A percentile compares a stretch with the other conserved stretches of the same genome.
These are phyloP conservation scores for Mus caroli DNA, from an alignment of 2,797 vertebrate genomes.

Conservation along the genomic window DNA sequence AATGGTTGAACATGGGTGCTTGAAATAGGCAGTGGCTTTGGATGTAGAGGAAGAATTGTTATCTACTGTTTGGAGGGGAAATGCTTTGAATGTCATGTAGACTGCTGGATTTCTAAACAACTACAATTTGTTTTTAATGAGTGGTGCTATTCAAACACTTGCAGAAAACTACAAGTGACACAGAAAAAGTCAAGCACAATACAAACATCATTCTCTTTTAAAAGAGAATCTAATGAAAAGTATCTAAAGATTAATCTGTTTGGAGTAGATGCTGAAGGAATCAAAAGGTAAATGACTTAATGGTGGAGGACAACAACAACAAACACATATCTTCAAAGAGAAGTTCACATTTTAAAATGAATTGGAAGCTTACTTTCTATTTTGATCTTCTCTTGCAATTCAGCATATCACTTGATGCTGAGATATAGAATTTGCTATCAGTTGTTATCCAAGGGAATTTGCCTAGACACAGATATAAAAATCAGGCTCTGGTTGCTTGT, in stretches of 20 bases:
- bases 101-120: neutral
- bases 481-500: slow-evolving; percentile 82
- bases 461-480: slow-evolving; percentile 86
- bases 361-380: slow-evolving; percentile 85
- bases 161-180: slow-evolving; percentile 28
- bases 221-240: slow-evolving; percentile 9
- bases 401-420: slow-evolving; percentile 86
- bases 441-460: slow-evolving; percentile 86
- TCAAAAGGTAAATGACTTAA: slow-evolving; percentile 73
- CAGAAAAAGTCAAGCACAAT: slow-evolving; percentile 47
- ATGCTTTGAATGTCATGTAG: neutral
- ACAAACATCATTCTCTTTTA: slow-evolving; percentile 12
- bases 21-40: neutral
- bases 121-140: neutral
- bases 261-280: slow-evolving; percentile 44
- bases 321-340: slow-evolving; percentile 83
- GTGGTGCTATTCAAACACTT: slow-evolving; percentile 10
- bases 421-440: slow-evolving; percentile 86
- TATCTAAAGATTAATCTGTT: slow-evolving; percentile 34
- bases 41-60: neutral
- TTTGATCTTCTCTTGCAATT: slow-evolving; percentile 85
- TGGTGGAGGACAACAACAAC: slow-evolving; percentile 79
- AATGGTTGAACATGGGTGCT: neutral
- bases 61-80: neutral
- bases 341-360: slow-evolving; percentile 81